These are phyloP conservation scores for Troides helena DNA, from an alignment of 2,888 invertebrate genomes.

Conservation along the genomic window DNA sequence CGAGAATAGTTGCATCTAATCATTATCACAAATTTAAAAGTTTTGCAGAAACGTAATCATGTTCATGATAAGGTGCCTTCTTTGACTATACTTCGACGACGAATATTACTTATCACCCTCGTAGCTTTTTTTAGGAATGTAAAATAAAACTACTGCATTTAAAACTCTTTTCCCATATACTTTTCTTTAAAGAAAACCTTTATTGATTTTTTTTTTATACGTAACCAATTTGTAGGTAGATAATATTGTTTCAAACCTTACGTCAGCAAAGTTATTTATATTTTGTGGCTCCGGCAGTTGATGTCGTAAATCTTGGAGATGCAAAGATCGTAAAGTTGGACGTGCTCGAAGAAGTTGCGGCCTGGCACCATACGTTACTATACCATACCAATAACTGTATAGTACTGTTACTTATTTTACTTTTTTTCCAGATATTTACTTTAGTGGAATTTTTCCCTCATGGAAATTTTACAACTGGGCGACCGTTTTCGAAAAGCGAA, in stretches of 20 bases:
- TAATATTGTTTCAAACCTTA: constrained; percentile 21
- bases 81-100: too few species aligned
- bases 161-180: too few species aligned
- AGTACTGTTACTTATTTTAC: neutral
- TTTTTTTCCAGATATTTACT: neutral
- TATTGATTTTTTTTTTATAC: constrained; percentile 17
- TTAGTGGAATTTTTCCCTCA: neutral
- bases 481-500: too few species aligned
- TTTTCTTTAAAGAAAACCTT: neutral
- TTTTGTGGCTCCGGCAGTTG: constrained; percentile 47
- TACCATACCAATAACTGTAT: constrained; percentile 1
- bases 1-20: too few species aligned
- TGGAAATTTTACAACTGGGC: too few species aligned
- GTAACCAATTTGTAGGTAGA: constrained; percentile 16
- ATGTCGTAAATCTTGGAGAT: constrained; percentile 69
- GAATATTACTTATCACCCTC: too few species aligned
- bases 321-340: constrained; percentile 65
- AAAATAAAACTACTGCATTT: too few species aligned
- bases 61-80: too few species aligned
- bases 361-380: constrained; percentile 13
- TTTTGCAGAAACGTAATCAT: too few species aligned
- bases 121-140: too few species aligned
- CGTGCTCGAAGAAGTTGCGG: constrained; percentile 11
- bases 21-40: too few species aligned
- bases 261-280: constrained; percentile 32